Evolutionary conservation across 2,888 invertebrate species (phyloP), one percentile per base, ranked within the genome.

Genomic region (Melipona beecheii): DNA sequence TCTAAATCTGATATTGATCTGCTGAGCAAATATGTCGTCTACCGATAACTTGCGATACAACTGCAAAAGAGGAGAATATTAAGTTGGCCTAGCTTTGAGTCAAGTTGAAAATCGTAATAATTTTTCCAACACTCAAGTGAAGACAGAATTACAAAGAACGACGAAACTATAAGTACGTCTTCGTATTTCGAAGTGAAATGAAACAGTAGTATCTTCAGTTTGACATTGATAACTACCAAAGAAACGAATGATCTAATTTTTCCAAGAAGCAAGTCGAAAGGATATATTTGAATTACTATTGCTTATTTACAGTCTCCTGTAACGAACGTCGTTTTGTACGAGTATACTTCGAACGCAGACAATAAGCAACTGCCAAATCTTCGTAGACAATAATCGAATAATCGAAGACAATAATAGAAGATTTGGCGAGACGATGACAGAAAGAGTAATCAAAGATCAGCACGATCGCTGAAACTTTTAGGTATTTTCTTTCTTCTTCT

Each of bases 401-500:
- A 62, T 71, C 24, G 27, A 62, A 66, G 85, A 85, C 85, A 84
- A 85, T 85, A 85, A 85, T 78, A 43, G 76, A 71, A 80, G 85
- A 76, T 76, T 85, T 71, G 76, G 64, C 13, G 31, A 50, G 52
- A 24, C 21, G 68, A 72, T 9, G 36, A 24, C 36, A 60, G 36
- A 17, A 21, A 19, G 31, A 43, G 1, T 9, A 11, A 64, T 70
- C 52, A 9, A 43, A 27, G 52, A 68, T 85, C 81, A 83, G 92
- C 90, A 87, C 91, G 83, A 92, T 92, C 91, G 89, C 92, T 91
- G 92, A 90, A 85, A 92, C 91, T 93, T 92, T 93, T 92, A 91
- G 88, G 91, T 89, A 90, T 86, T 86, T 56, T 64, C 21, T 58
- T 24, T 64, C 19, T 9, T 72, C 31, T 31, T n/a, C 3, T 60